Percentiles rank a stretch among this genome's conserved stretches.
Conservation (phyloP, 2,797 vertebrate species). For the Potorous gilbertii region DNA sequence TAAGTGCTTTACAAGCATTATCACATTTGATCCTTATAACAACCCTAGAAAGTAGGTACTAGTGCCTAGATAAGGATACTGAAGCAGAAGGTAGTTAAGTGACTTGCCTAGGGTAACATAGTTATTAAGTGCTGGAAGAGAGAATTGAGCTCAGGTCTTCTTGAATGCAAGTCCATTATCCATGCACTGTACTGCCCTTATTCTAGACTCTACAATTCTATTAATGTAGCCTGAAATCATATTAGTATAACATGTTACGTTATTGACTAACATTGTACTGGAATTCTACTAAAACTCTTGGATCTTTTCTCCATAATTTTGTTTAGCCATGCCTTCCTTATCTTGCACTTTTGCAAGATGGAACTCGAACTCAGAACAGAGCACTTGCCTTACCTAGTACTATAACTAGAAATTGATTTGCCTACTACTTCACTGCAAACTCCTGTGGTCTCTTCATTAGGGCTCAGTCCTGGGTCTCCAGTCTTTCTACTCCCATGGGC, state of each 20-base stretch:
- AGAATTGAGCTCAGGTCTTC: constrained; percentile 8
- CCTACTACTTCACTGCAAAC: background rate
- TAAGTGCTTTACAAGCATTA: background rate
- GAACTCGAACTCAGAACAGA: background rate
- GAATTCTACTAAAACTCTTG: background rate
- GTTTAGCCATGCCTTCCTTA: background rate
- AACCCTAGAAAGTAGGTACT: background rate
- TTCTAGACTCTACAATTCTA: constrained; percentile 46
- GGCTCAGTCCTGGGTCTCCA: background rate
- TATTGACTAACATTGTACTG: background rate
- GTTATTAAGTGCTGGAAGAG: background rate
- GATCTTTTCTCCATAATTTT: background rate
- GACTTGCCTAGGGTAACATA: constrained; percentile 20
- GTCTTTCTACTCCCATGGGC: constrained; percentile 6
- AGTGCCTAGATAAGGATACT: constrained; percentile 48
- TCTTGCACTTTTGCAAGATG: background rate
- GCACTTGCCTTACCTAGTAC: background rate
- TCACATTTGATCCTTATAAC: constrained; percentile 25
- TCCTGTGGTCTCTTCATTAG: too few species aligned
- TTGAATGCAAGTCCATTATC: background rate
- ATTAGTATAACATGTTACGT: background rate
- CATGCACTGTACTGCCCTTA: constrained; percentile 9
- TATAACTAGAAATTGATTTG: background rate
- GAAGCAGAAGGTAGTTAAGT: constrained; percentile 37
- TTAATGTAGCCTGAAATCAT: background rate